phyloP scores from a whole-genome alignment of 1,140 invertebrate species.

The Drosophila paulistorum region DNA sequence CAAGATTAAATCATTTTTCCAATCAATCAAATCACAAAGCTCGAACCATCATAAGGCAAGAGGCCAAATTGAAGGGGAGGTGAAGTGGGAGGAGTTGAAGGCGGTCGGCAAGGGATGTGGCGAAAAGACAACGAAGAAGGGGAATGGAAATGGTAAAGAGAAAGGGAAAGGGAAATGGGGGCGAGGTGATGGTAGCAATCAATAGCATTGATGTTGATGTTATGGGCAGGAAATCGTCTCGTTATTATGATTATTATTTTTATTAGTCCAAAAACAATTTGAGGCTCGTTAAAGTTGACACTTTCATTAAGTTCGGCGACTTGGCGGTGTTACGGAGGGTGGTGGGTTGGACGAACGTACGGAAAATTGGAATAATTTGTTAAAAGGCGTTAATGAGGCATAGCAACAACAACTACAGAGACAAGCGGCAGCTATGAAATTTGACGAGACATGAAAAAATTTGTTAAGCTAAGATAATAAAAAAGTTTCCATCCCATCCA shows the following conservation, averaged over 20 bases:
- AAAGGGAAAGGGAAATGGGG: slow-evolving; percentile 11
- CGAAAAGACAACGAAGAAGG: background rate
- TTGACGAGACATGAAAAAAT: slow-evolving; percentile 74
- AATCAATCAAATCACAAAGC: slow-evolving; percentile 72
- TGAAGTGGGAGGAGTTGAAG: background rate
- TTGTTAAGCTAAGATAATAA: slow-evolving; percentile 46
- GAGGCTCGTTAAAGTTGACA: slow-evolving; percentile 80
- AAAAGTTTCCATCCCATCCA: background rate
- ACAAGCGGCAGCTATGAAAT: slow-evolving; percentile 46
- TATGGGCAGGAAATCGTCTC: slow-evolving; percentile 52
- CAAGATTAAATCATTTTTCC: slow-evolving; percentile 80
- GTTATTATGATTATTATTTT: slow-evolving; percentile 43
- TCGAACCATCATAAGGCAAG: slow-evolving; percentile 20
- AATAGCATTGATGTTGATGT: slow-evolving; percentile 62
- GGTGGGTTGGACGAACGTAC: slow-evolving; percentile 3
- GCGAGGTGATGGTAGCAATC: slow-evolving; percentile 62
- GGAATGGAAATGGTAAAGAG: background rate
- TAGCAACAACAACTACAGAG: background rate
- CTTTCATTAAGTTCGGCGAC: slow-evolving; percentile 79
- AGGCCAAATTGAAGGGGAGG: slow-evolving; percentile 19
- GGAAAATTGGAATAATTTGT: slow-evolving; percentile 58
- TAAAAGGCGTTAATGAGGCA: slow-evolving; percentile 73
- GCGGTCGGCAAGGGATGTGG: background rate
- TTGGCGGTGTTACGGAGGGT: slow-evolving; percentile 20
- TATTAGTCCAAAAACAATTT: slow-evolving; percentile 71